Evolutionary conservation across 2,797 vertebrate species (phyloP).

Genomic region (Acomys russatus): DNA sequence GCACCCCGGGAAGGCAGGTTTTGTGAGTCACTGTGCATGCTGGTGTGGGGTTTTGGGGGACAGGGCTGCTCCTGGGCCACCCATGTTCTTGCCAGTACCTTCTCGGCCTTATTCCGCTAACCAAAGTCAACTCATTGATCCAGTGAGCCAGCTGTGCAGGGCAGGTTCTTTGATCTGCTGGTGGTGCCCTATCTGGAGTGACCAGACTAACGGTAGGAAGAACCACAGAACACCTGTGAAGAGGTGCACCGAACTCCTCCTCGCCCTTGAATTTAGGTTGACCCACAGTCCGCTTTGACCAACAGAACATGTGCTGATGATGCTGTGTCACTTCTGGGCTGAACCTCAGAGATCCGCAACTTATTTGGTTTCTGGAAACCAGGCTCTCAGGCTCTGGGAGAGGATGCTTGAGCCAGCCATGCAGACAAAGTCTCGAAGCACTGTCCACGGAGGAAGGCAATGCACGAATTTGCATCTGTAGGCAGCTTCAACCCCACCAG

Average conservation of each 20-base stretch:
- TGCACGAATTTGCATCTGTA: neutral
- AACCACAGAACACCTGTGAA: neutral
- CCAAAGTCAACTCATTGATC: neutral
- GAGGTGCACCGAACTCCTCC: neutral
- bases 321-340: too few species aligned
- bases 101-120: neutral
- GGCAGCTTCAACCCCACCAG: neutral
- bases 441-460: neutral
- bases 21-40: neutral
- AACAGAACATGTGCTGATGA: too few species aligned
- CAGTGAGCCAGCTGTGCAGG: neutral
- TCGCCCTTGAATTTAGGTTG: neutral
- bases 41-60: neutral
- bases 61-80: too few species aligned
- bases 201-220: neutral
- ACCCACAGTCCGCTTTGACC: too few species aligned
- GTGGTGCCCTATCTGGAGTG: neutral
- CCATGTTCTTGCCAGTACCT: too few species aligned
- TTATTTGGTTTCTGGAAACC: neutral
- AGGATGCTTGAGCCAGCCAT: neutral
- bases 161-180: neutral
- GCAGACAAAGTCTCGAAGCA: neutral
- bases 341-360: neutral
- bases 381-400: neutral
- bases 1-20: neutral